phyloP scores from a whole-genome alignment of 23 tunicate genomes.

The Clavelina lepadiformis region DNA sequence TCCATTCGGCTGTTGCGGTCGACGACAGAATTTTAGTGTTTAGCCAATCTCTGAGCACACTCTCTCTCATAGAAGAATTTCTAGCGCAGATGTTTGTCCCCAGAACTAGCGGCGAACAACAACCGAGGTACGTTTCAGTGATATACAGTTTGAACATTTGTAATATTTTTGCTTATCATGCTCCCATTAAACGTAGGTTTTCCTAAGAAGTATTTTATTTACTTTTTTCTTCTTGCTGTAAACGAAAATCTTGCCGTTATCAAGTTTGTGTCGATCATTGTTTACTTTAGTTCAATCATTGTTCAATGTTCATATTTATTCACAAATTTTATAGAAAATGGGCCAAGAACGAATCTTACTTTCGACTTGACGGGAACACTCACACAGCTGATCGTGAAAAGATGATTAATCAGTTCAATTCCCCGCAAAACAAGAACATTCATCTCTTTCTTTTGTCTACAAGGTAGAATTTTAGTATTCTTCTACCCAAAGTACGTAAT shows the following conservation, averaged over 20 bases:
- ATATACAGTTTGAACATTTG: not conserved
- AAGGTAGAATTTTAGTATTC: too few relatives aligned
- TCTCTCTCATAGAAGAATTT: slow-evolving; percentile 81
- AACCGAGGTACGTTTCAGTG: slow-evolving; percentile 17
- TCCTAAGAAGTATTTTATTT: too few relatives aligned
- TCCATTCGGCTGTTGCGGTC: slow-evolving; percentile 37
- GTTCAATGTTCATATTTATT: not conserved
- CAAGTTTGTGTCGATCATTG: too few relatives aligned
- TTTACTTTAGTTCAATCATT: not conserved
- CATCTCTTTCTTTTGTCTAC: slow-evolving; percentile 80
- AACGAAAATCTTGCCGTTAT: too few relatives aligned
- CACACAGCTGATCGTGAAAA: slow-evolving; percentile 85
- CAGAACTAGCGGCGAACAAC: slow-evolving; percentile 3
- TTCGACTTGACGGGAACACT: slow-evolving; percentile 93
- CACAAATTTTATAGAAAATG: slow-evolving; percentile 51
- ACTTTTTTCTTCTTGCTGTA: too few relatives aligned
- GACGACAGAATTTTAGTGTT: slow-evolving; percentile 85
- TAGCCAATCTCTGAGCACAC: slow-evolving; percentile 86
- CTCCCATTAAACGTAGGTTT: too few relatives aligned
- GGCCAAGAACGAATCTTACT: slow-evolving; percentile 76
- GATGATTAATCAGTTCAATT: slow-evolving; percentile 77
- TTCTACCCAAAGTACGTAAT: too few relatives aligned
- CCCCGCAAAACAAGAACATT: slow-evolving; percentile 30
- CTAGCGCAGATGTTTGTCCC: slow-evolving; percentile 46
- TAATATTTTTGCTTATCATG: not conserved